Evolutionary conservation across 2,797 vertebrate genomes (phyloP), one percentile per base, ranked within the genome.

Genomic region (Xenopus petersii): DNA sequence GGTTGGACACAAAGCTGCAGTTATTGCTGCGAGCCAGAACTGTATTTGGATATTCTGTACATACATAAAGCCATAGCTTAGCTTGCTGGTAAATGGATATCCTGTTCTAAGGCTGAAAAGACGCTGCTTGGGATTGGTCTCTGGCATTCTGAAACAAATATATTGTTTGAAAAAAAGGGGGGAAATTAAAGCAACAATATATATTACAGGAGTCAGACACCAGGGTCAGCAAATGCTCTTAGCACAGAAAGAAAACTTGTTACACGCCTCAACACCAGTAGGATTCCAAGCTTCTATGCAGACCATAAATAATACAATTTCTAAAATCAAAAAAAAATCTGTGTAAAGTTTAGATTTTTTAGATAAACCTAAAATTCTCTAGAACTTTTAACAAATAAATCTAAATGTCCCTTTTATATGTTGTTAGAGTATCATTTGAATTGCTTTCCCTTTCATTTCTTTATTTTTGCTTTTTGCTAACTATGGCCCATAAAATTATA

Each of bases 81-180:
- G 83, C 85, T 85, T 78, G 84, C 80, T 55, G 85, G 84, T 82
- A 84, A 86, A 87, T 81, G 83, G 83, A 81, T 88, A 87, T 89
- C 82, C 81, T 71, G 60, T 84, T 89, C 86, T 87, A 85, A 82
- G 82, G 75, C 74, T 80, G 81, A 84, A 55, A 81, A 64, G 66
- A 61, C 78, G 82, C 70, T 70, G 76, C 61, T 70, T 54, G 61
- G 87, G 89, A 91, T 91, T 90, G 87, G 87, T 84, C 87, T 81
- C 86, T 80, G 86, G 83, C 79, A 81, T 82, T 82, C 83, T 82
- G 86, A 88, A 83, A 85, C 36, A 42, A 84, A 81, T 83, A 83
- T 85, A 84, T 81, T 85, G 83, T 81, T 86, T 82, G 13, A 82
- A 77, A 86, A 86, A 88, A 90, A 87, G 87, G 85, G 36, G 36